phyloP scores from a whole-genome alignment of 2,888 invertebrate species.

The Heliconius aoede region DNA sequence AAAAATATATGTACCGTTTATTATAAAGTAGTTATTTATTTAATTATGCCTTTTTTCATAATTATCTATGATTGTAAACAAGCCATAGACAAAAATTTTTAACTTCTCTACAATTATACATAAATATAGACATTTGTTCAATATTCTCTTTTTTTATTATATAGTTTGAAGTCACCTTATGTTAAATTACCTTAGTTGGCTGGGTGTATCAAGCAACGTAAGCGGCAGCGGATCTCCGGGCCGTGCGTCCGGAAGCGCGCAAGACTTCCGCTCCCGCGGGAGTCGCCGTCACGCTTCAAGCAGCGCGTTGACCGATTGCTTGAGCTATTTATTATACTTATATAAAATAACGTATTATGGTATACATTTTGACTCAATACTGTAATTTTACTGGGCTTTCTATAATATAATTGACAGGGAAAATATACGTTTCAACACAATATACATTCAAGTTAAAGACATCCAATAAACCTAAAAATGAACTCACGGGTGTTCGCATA shows the following conservation, averaged over 20 bases:
- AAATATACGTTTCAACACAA: background rate
- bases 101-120: background rate
- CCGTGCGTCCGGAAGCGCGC: conserved; percentile 74
- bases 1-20: too few species aligned
- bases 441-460: background rate
- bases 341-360: background rate
- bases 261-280: conserved; percentile 82
- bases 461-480: background rate
- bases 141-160: background rate
- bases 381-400: background rate
- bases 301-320: conserved; percentile 48
- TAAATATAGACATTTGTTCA: background rate
- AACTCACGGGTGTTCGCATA: background rate
- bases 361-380: background rate
- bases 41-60: too few species aligned
- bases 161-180: background rate
- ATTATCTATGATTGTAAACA: background rate
- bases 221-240: conserved; percentile 71
- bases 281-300: conserved; percentile 70
- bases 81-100: background rate
- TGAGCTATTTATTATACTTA: conserved; percentile 13
- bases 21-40: too few species aligned
- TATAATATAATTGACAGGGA: background rate
- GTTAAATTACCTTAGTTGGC: conserved; percentile 28
- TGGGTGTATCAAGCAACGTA: conserved; percentile 31